Evolutionary conservation across 2,113 vertebrate genomes (phyloP), one percentile per base, ranked within the genome.

Genomic region (Calyptommatus sinebrachiatus): DNA sequence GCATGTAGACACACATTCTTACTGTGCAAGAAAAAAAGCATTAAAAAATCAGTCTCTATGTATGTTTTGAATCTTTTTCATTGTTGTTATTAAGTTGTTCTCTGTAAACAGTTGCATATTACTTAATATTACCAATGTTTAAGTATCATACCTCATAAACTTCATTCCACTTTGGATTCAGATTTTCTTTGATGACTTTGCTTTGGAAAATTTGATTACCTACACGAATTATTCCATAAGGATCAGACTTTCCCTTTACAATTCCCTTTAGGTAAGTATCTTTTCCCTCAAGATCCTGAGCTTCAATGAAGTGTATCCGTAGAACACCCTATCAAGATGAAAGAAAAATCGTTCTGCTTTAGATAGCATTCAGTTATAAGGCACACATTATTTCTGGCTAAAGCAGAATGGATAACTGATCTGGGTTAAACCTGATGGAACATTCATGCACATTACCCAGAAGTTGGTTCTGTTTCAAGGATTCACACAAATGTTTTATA

Each of bases 201-300:
- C 96, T 99, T 86, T 97, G 94, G 91, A 97, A 97, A 69, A 97
- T 94, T 18, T 98, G 93, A 35, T 94, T 97, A 75, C 97, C 97
- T 0, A 99, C 75, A 78, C 94, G 93, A 75, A 99, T 89, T 29
- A 99, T 93, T 12, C 97, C 97, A 12, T 99, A 99, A 2, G 98
- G 98, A 86, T 99, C 98, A 0, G 98, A 99, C 91, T 99, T 99
- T 10, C 98, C 98, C 86, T 97, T 99, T 87, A 99, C 95, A 60
- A 99, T 90, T 35, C 98, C 98, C 28, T 97, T 97, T 73, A 99
- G 85, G 61, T 96, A 94, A 75, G 90, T 98, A 80, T 99, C 98
- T 89, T 99, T 99, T 7, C 95, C 94, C 66, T 97, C 82, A 71
- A 99, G 89, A 65, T 99, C 96, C 90, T 98, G 97, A 76, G 97